Conservation (phyloP, 2,113 vertebrate species). For the Hystrix brachyura region DNA sequence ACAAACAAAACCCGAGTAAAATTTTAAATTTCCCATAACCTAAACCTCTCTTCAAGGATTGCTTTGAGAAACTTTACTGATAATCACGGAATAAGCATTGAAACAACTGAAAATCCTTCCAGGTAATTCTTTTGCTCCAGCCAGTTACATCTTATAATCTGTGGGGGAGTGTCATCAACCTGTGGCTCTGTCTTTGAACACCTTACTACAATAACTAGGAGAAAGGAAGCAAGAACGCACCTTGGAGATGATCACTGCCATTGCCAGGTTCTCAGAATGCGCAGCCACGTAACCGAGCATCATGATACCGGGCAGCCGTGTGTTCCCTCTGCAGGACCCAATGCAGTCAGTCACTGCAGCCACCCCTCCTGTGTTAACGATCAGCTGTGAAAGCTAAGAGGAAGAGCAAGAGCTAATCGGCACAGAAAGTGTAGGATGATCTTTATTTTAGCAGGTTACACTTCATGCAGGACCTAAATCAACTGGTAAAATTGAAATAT, state of each 20-base stretch:
- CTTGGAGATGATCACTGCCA: slow-evolving; percentile 97
- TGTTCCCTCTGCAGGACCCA: slow-evolving; percentile 90
- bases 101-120: background rate
- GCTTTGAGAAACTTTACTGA: slow-evolving; percentile 10
- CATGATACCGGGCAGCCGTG: slow-evolving; percentile 96
- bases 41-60: slow-evolving; percentile 25
- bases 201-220: slow-evolving; percentile 55
- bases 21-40: background rate
- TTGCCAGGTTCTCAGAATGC: slow-evolving; percentile 96
- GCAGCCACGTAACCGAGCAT: slow-evolving; percentile 96
- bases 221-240: slow-evolving; percentile 85
- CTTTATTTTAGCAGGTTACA: background rate
- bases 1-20: background rate
- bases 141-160: background rate
- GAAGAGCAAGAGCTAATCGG: slow-evolving; percentile 54
- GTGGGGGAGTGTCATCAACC: background rate
- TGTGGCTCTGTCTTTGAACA: slow-evolving; percentile 60
- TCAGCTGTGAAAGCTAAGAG: slow-evolving; percentile 92
- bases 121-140: background rate
- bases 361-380: slow-evolving; percentile 92
- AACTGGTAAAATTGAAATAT: background rate
- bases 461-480: background rate
- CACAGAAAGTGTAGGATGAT: slow-evolving; percentile 25
- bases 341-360: slow-evolving; percentile 93
- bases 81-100: background rate